A percentile compares a stretch with the other conserved stretches of the same genome.
phyloP scores from a whole-genome alignment of 2,888 invertebrate genomes.

The Ophion slaviceki region DNA sequence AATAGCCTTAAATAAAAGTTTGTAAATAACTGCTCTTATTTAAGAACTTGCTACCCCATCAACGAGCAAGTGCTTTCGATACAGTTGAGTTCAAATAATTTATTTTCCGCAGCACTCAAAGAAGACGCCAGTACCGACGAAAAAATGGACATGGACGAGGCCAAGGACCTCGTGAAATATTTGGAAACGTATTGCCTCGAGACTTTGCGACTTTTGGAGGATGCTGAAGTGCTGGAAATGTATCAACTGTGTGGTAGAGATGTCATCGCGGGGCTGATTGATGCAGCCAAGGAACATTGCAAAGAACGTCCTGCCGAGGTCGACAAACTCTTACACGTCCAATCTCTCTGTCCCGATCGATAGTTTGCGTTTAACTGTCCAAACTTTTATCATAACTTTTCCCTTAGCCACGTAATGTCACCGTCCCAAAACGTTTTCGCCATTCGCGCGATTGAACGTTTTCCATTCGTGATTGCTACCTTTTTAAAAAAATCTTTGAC shows the following conservation, averaged over 20 bases:
- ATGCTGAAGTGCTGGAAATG: conserved; percentile 68
- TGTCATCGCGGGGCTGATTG: conserved; percentile 52
- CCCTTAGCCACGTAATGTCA: neutral
- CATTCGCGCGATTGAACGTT: no score
- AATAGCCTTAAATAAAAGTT: neutral
- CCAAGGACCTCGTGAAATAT: conserved; percentile 72
- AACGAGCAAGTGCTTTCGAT: neutral
- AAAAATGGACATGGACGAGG: conserved; percentile 63
- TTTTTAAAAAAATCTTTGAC: no score
- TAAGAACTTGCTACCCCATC: neutral
- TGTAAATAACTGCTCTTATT: neutral
- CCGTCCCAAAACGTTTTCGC: no score
- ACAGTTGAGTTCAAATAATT: neutral
- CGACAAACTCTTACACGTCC: conserved; percentile 61
- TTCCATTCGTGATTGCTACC: no score
- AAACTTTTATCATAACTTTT: neutral
- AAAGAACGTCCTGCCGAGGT: conserved; percentile 61
- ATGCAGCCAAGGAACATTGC: conserved; percentile 56
- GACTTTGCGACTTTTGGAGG: conserved; percentile 66
- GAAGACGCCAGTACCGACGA: conserved; percentile 8
- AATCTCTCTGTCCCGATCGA: conserved; percentile 1
- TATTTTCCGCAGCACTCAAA: conserved; percentile 20
- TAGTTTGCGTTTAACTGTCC: neutral
- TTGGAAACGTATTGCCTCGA: conserved; percentile 75
- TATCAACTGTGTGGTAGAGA: conserved; percentile 63